Evolutionary conservation across 1,140 invertebrate genomes (phyloP), one percentile per base, ranked within the genome.

Genomic region (Saccostrea echinata): DNA sequence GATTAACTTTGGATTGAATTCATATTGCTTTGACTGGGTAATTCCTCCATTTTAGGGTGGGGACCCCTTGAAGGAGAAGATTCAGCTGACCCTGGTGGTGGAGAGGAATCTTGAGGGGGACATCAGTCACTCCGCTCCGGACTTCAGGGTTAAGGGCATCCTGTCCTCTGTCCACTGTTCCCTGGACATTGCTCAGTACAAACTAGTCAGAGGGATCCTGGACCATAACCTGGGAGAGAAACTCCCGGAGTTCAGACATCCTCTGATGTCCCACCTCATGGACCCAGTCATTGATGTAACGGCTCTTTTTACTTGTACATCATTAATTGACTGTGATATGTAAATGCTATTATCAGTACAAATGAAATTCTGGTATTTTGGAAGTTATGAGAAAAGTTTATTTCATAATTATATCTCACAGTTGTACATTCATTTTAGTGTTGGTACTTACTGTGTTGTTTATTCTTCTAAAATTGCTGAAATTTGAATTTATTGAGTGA

Each of bases 191-290:
- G 95, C 96, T 21, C 98, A 99, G 93, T 99, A 99, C 94, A 97
- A 97, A 94, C 94, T 99, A 13, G 96, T 99, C 27, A 96, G 97
- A 82, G 98, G 98, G 33, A 95, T 99, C 30, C 95, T 99, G 0
- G 96, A 97, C 0, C 97, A 98, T 93, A 99, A 99, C 95, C 96
- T 99, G 68, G 98, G 98, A 21, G 98, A 99, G 94, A 96, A 96
- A 88, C 95, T 98, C 18, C 97, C 97, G 87, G 97, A 98, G 33
- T 93, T 94, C 87, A 90, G 93, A 84, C 90, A 90, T 35, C 92
- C 92, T 24, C 88, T 94, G n/a, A 92, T 95, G 91, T 92, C 94
- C 6, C 91, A 94, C 68, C 88, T 94, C 53, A 92, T 94, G 88
- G 93, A 94, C 84, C 94, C 94, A 16, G 91, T 92, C 53, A 94